Base-by-base conservation (phyloP, 1,140 invertebrate genomes). In the Tetramorium simillimum region DNA sequence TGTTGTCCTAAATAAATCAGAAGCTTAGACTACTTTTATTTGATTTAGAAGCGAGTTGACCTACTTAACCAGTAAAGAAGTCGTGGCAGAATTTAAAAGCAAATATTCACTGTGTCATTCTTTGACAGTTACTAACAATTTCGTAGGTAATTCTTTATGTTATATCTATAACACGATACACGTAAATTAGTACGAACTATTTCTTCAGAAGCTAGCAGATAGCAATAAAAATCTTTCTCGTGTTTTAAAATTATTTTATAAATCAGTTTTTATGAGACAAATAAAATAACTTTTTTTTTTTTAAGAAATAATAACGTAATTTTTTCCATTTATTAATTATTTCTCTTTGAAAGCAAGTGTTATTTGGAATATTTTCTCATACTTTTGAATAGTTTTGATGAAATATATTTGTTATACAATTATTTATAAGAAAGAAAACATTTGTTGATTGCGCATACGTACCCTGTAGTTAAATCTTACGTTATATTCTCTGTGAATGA, bases 1-100 rank as follows among this genome's bases (percentile, higher is more conserved):
- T 18, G 46, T 62, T 86, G 85, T 70, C 84, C 84, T 91, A 92
- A 93, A 92, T 93, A 91, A 92, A 86, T 85, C 89, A 86, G 78
- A 91, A 85, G 86, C 69, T 62, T 63, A 72, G 49, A 85, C 40
- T 88, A 88, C 91, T 94, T 94, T 93, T 92, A 94, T 93, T 93
- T 87, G 92, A 94, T 94, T 93, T 92, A 88, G 82, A 91, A 80
- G 51, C 80, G 51, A 89, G 82, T 85, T 75, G 69, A 69, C 60
- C 85, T 86, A 80, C 65, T 93, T 91, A 91, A 89, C 72, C 63
- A 80, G 62, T 60, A 84, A 77, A 85, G 63, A 67, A 72, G 76
- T 67, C 40, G 9, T 62, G 80, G 76, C 81, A 84, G 78, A 92
- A 58, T 18, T 86, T 85, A 58, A 73, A 88, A 78, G 46, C 56